phyloP scores from a whole-genome alignment of 2,888 invertebrate species.

The Teinopalpus imperialis region DNA sequence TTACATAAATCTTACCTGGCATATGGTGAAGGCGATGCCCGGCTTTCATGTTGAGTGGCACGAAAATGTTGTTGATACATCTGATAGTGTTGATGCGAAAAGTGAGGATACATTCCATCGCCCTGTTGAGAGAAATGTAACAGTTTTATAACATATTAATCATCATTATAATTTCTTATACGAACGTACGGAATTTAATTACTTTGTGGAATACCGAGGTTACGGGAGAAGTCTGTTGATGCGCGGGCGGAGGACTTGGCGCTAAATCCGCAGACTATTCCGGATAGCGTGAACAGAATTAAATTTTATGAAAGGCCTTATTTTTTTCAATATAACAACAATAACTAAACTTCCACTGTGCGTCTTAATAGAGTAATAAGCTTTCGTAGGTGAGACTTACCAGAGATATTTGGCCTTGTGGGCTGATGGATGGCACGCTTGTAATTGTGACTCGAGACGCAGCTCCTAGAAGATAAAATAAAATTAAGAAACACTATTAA shows the following conservation, averaged over 20 bases:
- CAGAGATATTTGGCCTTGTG: constrained; percentile 83
- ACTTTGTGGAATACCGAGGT: constrained; percentile 83
- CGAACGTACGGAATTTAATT: constrained; percentile 40
- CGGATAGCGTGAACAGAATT: constrained; percentile 66
- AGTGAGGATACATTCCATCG: constrained; percentile 76
- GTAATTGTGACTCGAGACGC: constrained; percentile 77
- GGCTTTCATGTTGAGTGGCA: constrained; percentile 70
- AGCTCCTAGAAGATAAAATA: constrained; percentile 34
- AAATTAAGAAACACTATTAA: no score
- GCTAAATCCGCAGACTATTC: constrained; percentile 84
- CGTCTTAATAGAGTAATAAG: background rate
- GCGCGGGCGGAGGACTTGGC: constrained; percentile 92
- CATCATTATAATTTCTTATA: constrained; percentile 20
- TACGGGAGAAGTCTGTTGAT: constrained; percentile 89
- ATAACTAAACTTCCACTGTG: constrained; percentile 8
- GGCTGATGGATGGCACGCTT: constrained; percentile 83
- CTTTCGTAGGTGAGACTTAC: constrained; percentile 75
- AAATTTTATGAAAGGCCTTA: constrained; percentile 23
- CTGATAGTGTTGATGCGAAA: constrained; percentile 77
- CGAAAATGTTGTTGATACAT: constrained; percentile 79
- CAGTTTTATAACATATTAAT: constrained; percentile 12
- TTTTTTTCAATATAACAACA: background rate
- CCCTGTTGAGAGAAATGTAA: constrained; percentile 57
- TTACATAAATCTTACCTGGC: constrained; percentile 61
- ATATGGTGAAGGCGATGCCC: constrained; percentile 66